A percentile compares a stretch with the other conserved stretches of the same genome.
These are phyloP conservation scores for Sorex araneus DNA, from an alignment of 2,113 vertebrate genomes.

Conservation along the genomic window DNA sequence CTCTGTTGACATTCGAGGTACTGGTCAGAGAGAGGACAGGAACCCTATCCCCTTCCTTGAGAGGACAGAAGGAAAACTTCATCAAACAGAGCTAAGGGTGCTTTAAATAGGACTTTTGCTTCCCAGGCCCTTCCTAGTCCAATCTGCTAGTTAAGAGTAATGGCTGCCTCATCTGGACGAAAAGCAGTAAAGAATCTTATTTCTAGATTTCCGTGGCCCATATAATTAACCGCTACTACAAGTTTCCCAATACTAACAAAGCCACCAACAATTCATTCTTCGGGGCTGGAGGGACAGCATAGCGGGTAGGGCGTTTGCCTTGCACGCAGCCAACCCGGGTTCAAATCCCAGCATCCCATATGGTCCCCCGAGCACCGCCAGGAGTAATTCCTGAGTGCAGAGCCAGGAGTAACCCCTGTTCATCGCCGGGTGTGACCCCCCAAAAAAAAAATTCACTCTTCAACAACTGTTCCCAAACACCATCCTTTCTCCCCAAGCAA, in stretches of 20 bases:
- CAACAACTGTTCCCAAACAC: background rate
- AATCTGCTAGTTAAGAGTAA: background rate
- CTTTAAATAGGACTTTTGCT: background rate
- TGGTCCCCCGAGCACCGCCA: no score
- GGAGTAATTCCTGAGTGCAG: no score
- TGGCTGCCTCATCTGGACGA: background rate
- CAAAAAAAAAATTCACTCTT: no score
- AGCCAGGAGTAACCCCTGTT: no score
- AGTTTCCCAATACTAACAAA: background rate
- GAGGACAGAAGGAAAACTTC: conserved; percentile 29
- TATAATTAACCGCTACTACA: background rate
- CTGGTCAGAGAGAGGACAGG: conserved; percentile 74
- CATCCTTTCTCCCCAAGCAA: background rate
- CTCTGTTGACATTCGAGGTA: conserved; percentile 78
- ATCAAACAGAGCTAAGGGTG: background rate
- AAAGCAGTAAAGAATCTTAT: background rate
- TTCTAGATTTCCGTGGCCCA: conserved; percentile 29
- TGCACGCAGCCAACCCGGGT: no score
- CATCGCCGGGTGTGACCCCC: no score
- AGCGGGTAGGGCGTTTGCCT: no score
- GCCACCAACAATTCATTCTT: background rate
- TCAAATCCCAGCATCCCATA: no score
- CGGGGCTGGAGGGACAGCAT: no score
- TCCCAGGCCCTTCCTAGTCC: background rate
- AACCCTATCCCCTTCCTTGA: conserved; percentile 71